phyloP scores from a whole-genome alignment of 2,797 vertebrate species.

The Tenualosa ilisha region DNA sequence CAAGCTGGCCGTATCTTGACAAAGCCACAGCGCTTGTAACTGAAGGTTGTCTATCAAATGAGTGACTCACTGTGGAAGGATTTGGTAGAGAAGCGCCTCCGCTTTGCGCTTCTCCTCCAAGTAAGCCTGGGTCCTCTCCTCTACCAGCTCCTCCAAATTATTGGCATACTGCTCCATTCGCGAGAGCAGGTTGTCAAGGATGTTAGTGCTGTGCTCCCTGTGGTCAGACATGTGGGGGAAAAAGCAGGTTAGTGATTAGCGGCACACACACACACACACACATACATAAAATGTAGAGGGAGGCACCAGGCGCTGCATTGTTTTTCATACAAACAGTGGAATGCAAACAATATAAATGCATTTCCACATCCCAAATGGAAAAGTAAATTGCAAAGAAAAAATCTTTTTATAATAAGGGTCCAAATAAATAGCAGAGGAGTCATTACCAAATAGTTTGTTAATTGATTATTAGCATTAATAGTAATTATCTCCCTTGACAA shows the following conservation, averaged over 20 bases:
- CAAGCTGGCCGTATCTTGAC: neutral
- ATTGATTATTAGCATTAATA: too few relatives aligned
- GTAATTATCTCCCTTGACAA: too few relatives aligned
- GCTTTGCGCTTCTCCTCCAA: conserved; percentile 94
- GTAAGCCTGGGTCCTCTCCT: conserved; percentile 91
- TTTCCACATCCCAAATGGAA: neutral
- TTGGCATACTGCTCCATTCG: conserved; percentile 97
- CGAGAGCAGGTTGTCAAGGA: conserved; percentile 91
- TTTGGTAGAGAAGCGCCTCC: conserved; percentile 91
- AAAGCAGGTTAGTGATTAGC: neutral
- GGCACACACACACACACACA: neutral
- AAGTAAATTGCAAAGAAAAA: neutral
- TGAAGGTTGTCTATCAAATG: neutral
- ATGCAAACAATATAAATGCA: neutral
- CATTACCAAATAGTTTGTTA: too few relatives aligned
- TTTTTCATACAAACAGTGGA: too few relatives aligned
- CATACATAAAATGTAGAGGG: too few relatives aligned
- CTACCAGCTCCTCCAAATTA: conserved; percentile 94
- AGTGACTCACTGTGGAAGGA: conserved; percentile 88
- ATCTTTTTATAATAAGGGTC: neutral
- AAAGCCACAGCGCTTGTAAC: neutral
- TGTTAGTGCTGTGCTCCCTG: conserved; percentile 88
- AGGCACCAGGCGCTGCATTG: too few relatives aligned
- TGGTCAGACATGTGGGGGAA: conserved; percentile 8
- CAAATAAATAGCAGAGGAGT: too few relatives aligned